phyloP scores from a whole-genome alignment of 2,888 invertebrate genomes.

The Caenorhabditis zanzibari region DNA sequence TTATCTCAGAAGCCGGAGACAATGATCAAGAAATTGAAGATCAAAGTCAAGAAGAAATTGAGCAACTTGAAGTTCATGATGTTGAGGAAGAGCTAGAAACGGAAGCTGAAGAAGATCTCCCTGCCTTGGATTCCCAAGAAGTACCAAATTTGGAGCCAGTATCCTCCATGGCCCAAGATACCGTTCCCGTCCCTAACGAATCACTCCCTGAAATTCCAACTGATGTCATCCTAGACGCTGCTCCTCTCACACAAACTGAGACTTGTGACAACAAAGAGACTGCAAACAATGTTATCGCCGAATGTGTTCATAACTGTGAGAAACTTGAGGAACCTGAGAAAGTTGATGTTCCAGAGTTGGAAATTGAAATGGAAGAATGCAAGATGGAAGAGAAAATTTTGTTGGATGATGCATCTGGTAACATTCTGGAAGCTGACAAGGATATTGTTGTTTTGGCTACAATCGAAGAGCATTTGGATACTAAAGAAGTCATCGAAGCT shows the following conservation, averaged over 20 bases:
- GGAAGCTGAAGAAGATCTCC: too few species aligned
- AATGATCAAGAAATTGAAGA: too few species aligned
- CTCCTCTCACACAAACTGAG: background rate
- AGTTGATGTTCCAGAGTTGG: background rate
- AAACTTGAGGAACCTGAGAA: background rate
- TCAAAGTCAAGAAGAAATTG: too few species aligned
- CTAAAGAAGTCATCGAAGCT: background rate
- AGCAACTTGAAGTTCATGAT: too few species aligned
- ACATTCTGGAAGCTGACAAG: background rate
- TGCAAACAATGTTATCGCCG: slow-evolving; percentile 22
- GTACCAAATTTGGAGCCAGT: too few species aligned
- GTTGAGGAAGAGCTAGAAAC: slow-evolving; percentile 12
- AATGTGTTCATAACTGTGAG: slow-evolving; percentile 7
- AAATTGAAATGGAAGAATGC: background rate
- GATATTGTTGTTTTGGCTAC: background rate
- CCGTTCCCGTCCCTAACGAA: background rate
- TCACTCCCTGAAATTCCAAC: background rate
- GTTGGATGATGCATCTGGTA: too few species aligned
- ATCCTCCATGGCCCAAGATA: background rate
- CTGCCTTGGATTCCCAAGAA: too few species aligned
- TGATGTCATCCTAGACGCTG: background rate
- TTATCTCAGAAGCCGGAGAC: too few species aligned
- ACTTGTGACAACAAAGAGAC: background rate
- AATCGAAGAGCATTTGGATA: background rate
- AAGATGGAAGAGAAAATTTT: background rate